Conservation (phyloP, 2,797 vertebrate species). For the Lacerta bilineata region DNA sequence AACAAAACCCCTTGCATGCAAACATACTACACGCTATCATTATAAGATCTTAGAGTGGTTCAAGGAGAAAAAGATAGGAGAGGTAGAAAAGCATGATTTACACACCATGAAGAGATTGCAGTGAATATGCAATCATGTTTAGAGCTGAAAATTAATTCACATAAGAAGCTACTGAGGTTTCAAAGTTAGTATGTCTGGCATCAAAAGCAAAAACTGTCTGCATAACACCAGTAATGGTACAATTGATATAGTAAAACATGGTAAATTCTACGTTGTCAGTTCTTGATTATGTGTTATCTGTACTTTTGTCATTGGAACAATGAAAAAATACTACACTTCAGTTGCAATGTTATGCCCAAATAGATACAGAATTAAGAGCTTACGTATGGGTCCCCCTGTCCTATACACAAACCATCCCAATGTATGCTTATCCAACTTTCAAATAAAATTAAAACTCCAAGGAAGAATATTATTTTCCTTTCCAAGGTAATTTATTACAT, state of each 20-base stretch:
- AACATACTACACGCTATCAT: not conserved
- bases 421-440: not conserved
- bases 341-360: not conserved
- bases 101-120: not conserved
- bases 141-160: not conserved
- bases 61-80: not conserved
- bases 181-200: not conserved
- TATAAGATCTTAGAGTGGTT: not conserved
- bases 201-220: not conserved
- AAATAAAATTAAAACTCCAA: not conserved
- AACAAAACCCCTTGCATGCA: no score
- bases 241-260: not conserved
- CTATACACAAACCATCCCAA: not conserved
- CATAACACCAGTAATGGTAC: not conserved
- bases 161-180: not conserved
- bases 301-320: conserved; percentile 3
- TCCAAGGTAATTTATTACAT: not conserved
- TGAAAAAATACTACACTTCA: not conserved
- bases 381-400: not conserved
- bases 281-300: conserved; percentile 15
- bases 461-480: not conserved
- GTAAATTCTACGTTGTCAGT: not conserved
- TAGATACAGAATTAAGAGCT: not conserved
- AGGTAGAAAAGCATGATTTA: not conserved
- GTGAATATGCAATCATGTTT: not conserved